phyloP scores from a whole-genome alignment of 2,888 invertebrate species.

The Tholera decimalis region DNA sequence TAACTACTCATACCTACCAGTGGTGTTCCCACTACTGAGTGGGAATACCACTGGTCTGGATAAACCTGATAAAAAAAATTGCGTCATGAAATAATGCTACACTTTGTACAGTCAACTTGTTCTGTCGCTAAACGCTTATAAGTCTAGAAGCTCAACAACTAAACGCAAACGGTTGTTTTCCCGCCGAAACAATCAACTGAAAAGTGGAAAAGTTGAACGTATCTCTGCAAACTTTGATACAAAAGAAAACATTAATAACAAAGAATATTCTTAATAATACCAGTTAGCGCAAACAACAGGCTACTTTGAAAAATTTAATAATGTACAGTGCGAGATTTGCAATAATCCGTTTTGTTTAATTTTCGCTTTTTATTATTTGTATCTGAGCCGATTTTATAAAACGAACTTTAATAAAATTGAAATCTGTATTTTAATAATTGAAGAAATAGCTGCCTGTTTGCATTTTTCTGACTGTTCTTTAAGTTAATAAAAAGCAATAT shows the following conservation, averaged over 20 bases:
- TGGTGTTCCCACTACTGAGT: too few species aligned
- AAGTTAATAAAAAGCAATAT: too few species aligned
- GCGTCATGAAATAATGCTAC: neutral
- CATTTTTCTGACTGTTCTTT: neutral
- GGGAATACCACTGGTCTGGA: too few species aligned
- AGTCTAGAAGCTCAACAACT: neutral
- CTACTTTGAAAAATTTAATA: slow-evolving; percentile 44
- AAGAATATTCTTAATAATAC: slow-evolving; percentile 50
- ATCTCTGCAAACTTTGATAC: slow-evolving; percentile 19
- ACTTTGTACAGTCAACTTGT: neutral
- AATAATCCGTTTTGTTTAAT: slow-evolving; percentile 33
- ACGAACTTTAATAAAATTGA: slow-evolving; percentile 17
- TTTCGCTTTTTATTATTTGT: slow-evolving; percentile 29
- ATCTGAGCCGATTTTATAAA: slow-evolving; percentile 24
- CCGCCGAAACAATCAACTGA: slow-evolving; percentile 29
- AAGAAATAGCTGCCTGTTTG: neutral
- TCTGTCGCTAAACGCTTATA: neutral
- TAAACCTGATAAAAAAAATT: too few species aligned
- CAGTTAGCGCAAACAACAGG: slow-evolving; percentile 49
- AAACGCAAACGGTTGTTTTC: slow-evolving; percentile 11
- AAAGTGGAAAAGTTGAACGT: slow-evolving; percentile 36
- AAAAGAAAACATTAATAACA: slow-evolving; percentile 30
- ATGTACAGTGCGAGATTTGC: slow-evolving; percentile 30
- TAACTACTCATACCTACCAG: too few species aligned
- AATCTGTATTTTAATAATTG: slow-evolving; percentile 1